Percentiles rank a stretch among this genome's conserved stretches.
Evolutionary conservation across 1,140 invertebrate genomes (phyloP).

Genomic region (Drosophila triauraria): DNA sequence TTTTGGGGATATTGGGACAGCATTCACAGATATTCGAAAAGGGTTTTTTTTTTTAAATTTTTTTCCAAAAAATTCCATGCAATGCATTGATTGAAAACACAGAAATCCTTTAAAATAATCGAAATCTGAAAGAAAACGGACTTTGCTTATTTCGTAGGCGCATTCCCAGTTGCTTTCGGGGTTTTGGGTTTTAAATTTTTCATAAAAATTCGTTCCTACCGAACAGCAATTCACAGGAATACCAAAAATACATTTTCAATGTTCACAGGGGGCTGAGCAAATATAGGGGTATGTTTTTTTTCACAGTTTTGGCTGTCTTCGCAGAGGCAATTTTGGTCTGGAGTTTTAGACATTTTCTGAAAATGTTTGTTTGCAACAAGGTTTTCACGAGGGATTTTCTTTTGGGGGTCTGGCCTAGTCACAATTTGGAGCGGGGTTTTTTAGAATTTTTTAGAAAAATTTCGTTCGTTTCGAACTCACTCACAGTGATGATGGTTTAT

Average conservation of each 20-base stretch:
- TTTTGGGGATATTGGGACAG: background rate
- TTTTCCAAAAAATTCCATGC: constrained; percentile 29
- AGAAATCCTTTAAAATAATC: constrained; percentile 15
- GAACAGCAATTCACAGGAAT: constrained; percentile 55
- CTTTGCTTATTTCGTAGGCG: constrained; percentile 27
- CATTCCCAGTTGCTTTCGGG: constrained; percentile 60
- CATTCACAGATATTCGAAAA: constrained; percentile 30
- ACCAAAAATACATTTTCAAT: constrained; percentile 33
- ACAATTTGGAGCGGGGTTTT: constrained; percentile 29
- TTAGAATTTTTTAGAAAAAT: constrained; percentile 73
- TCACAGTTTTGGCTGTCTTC: constrained; percentile 69
- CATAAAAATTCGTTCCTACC: constrained; percentile 57
- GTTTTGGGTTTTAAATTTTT: constrained; percentile 58
- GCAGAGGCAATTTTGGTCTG: constrained; percentile 60
- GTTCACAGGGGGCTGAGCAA: constrained; percentile 10
- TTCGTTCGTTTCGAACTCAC: constrained; percentile 39
- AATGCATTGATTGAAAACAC: constrained; percentile 20
- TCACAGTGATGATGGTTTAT: constrained; percentile 52
- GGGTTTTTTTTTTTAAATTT: constrained; percentile 25
- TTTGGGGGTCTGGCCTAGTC: constrained; percentile 33
- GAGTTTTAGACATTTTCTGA: constrained; percentile 67
- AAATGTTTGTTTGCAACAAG: constrained; percentile 59
- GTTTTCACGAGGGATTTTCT: constrained; percentile 18
- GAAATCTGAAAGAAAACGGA: constrained; percentile 1
- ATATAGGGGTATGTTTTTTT: constrained; percentile 13